Base-by-base conservation (phyloP, 1,140 invertebrate genomes). In the Bombus picipes region DNA sequence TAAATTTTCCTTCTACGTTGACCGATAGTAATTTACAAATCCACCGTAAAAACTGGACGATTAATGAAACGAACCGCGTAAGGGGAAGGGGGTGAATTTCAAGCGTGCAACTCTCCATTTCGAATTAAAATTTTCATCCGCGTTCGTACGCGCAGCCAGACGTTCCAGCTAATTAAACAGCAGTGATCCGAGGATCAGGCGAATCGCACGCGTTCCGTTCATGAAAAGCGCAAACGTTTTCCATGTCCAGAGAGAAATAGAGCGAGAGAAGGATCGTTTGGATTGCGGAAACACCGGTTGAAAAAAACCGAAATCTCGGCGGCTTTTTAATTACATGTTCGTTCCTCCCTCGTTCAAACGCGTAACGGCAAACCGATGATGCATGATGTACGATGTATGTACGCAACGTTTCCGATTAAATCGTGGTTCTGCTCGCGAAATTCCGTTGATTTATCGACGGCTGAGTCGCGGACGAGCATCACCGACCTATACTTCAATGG, bases 281-380 rank as follows among this genome's bases (percentile, higher is more conserved):
- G 10, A 57, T 70, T 13, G 25, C 68, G 37, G 37, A 25, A 68
- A 68, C 66, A 3, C 18, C 15, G 53, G 53, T 32, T n/a, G 25
- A 37, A 59, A 73, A 82, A 74, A 82, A 0, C 32, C 39, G 53
- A 74, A 82, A 82, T 82, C 53, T n/a, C 18, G 13, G 47, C 39
- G 53, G 53, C 15, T 77, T 77, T 83, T 83, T 83, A 77, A 77
- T 83, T 68, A 70, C 74, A 57, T 76, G 62, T 37, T 22, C 34
- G 59, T 37, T 37, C 18, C 43, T 39, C 18, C 32, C 41, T 25
- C 3, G 59, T 68, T 83, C 41, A 57, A 77, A 77, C 62, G 39
- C 41, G 25, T 22, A n/a, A 32, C n/a, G 1, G 68, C 68, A 62
- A 59, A 82, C 71, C 80, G 37, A 81, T 74, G 37, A 81, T 74